phyloP scores from a whole-genome alignment of 2,888 invertebrate genomes.

The Lithodes maja region DNA sequence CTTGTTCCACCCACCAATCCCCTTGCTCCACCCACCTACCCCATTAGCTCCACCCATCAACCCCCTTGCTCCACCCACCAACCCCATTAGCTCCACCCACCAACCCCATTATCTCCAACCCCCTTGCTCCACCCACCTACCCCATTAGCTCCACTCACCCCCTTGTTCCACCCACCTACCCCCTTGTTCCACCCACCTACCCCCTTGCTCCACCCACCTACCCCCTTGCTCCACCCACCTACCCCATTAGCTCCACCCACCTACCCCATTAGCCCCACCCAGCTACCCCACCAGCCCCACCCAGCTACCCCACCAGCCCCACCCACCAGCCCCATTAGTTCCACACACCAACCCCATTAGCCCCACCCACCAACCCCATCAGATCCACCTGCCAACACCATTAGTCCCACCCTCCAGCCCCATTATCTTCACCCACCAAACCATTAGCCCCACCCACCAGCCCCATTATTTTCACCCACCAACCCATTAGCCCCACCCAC shows the following conservation, averaged over 20 bases:
- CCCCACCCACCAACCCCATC: neutral
- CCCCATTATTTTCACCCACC: neutral
- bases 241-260: neutral
- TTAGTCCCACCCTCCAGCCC: neutral
- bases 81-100: neutral
- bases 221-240: neutral
- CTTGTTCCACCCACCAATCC: neutral
- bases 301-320: neutral
- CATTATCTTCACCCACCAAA: neutral
- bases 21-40: neutral
- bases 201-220: neutral
- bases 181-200: neutral
- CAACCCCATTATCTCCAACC: too few species aligned
- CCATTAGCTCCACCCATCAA: neutral
- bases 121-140: neutral
- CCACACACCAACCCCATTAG: neutral
- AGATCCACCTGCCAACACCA: neutral
- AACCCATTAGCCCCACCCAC: neutral
- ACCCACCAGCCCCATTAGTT: neutral
- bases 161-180: neutral
- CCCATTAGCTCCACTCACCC: neutral
- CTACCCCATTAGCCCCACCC: neutral
- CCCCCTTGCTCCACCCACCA: neutral
- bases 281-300: neutral
- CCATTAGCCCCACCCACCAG: neutral